Percentiles rank a stretch among this genome's conserved stretches.
These are phyloP conservation scores for Ctenopoma kingsleyae DNA, from an alignment of 2,797 vertebrate genomes.

Conservation along the genomic window DNA sequence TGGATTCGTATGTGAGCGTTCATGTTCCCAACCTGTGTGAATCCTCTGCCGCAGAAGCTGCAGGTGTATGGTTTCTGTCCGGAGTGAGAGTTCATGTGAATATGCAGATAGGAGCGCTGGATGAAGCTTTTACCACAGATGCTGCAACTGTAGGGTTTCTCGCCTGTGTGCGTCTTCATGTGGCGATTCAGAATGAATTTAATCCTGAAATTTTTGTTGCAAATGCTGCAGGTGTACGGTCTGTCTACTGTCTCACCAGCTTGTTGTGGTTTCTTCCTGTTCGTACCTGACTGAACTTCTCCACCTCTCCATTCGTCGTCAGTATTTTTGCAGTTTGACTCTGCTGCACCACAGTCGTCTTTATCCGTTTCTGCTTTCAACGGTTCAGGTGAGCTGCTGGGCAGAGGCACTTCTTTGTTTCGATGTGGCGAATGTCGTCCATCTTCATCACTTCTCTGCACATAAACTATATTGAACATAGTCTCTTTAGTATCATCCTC, in stretches of 20 bases:
- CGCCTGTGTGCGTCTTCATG: slow-evolving; percentile 61
- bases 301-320: slow-evolving; percentile 33
- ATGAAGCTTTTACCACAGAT: slow-evolving; percentile 63
- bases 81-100: slow-evolving; percentile 63
- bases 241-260: slow-evolving; percentile 16
- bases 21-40: slow-evolving; percentile 63
- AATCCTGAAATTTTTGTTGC: slow-evolving; percentile 56
- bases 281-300: not conserved
- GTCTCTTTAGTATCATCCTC: slow-evolving; percentile 41
- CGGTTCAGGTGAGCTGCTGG: slow-evolving; percentile 25
- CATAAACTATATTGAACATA: slow-evolving; percentile 60
- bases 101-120: slow-evolving; percentile 58
- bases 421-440: not conserved
- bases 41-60: slow-evolving; percentile 53
- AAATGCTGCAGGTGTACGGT: slow-evolving; percentile 47
- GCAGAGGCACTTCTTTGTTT: slow-evolving; percentile 1
- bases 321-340: slow-evolving; percentile 19
- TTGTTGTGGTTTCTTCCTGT: not conserved
- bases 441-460: slow-evolving; percentile 34
- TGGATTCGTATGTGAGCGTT: slow-evolving; percentile 65
- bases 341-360: not conserved
- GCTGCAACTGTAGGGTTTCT: slow-evolving; percentile 57
- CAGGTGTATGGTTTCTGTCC: slow-evolving; percentile 55
- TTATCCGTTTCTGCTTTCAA: slow-evolving; percentile 18
- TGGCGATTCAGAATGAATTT: slow-evolving; percentile 64